A percentile compares a stretch with the other conserved stretches of the same genome.
Evolutionary conservation across 2,888 invertebrate species (phyloP).

Genomic region (Criorhina ranunculi): DNA sequence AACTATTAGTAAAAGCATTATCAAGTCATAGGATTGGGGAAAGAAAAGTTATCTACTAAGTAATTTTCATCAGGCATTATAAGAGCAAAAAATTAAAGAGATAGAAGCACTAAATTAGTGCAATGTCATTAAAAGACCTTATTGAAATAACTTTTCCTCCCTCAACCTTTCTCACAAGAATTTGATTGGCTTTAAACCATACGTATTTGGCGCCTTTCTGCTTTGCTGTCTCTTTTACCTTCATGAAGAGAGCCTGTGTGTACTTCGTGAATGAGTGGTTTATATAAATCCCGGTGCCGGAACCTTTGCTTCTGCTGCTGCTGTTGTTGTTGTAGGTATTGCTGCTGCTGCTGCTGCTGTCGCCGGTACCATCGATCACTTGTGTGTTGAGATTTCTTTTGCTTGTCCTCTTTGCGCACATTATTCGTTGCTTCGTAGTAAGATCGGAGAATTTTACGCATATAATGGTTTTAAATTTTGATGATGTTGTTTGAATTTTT

Average conservation of each 20-base stretch:
- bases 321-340: background rate
- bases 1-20: constrained; percentile 4
- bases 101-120: constrained; percentile 20
- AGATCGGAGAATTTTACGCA: constrained; percentile 26
- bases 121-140: constrained; percentile 57
- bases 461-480: background rate
- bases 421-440: no score
- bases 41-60: constrained; percentile 26
- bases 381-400: constrained; percentile 32
- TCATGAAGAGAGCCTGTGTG: constrained; percentile 40
- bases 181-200: constrained; percentile 50
- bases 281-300: constrained; percentile 6
- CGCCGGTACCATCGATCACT: constrained; percentile 9
- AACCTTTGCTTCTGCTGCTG: background rate
- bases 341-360: background rate
- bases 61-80: background rate
- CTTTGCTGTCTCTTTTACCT: constrained; percentile 29
- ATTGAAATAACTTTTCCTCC: constrained; percentile 25
- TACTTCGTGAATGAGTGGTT: constrained; percentile 45
- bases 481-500: constrained; percentile 2
- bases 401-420: constrained; percentile 20
- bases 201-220: constrained; percentile 30
- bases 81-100: no score
- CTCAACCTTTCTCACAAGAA: constrained; percentile 24
- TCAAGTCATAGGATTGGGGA: background rate